Percentiles rank a stretch among this genome's conserved stretches.
phyloP scores from a whole-genome alignment of 2,797 vertebrate genomes.

The Lagodon rhomboides region DNA sequence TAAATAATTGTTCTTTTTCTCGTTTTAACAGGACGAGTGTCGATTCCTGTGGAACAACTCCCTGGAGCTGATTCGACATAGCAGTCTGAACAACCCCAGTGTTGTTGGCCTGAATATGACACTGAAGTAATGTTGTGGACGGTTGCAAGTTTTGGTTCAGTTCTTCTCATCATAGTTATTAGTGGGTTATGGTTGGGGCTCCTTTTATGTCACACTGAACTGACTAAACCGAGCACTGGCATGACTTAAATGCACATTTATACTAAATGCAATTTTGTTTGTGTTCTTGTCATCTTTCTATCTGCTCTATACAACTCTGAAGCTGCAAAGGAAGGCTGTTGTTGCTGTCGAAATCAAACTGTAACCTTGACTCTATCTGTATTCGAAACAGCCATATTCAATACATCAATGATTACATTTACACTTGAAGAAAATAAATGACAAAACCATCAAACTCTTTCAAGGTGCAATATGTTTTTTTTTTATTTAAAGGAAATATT shows the following conservation, averaged over 20 bases:
- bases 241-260: too few relatives aligned
- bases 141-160: neutral
- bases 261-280: too few relatives aligned
- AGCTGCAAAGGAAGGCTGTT: neutral
- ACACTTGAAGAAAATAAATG: too few relatives aligned
- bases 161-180: neutral
- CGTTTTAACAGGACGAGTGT: neutral
- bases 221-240: too few relatives aligned
- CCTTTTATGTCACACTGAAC: too few relatives aligned
- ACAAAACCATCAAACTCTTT: too few relatives aligned
- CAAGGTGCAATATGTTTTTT: too few relatives aligned
- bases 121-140: neutral
- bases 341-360: too few relatives aligned
- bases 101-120: neutral
- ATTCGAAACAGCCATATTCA: too few relatives aligned
- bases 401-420: too few relatives aligned
- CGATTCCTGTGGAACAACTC: neutral
- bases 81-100: neutral
- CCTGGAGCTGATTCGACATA: neutral
- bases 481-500: too few relatives aligned
- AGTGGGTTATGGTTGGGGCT: neutral
- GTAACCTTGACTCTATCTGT: too few relatives aligned
- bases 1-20: neutral
- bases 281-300: neutral
- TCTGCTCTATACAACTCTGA: neutral